Base-by-base conservation (phyloP, 2,888 invertebrate species). In the Encarsia formosa region DNA sequence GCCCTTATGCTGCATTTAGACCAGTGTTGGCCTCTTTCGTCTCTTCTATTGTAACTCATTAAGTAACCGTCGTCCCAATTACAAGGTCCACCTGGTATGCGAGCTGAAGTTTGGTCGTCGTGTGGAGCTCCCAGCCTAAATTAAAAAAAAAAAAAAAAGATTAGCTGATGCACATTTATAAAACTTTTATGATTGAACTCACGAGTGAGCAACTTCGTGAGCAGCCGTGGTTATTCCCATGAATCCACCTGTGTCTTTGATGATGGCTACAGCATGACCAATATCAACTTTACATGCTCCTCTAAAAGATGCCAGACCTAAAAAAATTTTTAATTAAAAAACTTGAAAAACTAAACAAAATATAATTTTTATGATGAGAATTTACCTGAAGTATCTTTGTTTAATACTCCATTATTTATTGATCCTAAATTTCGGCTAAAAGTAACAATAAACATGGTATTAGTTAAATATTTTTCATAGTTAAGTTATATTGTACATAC, bases 151-250 rank as follows among this genome's bases (percentile, higher is more conserved):
- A n/a, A n/a, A n/a, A n/a, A n/a, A n/a, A n/a, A n/a, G n/a, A n/a
- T n/a, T n/a, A n/a, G n/a, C n/a, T n/a, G n/a, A n/a, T n/a, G n/a
- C n/a, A n/a, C n/a, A n/a, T n/a, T n/a, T n/a, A n/a, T n/a, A n/a
- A n/a, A n/a, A n/a, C n/a, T n/a, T n/a, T n/a, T n/a, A n/a, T n/a
- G n/a, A n/a, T 35, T 6, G 5, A 2, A 42, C 39, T 40, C 23
- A 53, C 53, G 29, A 1, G 8, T 53, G 53, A 6, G 35, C 53
- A 20, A 53, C 5, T 37, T 53, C 53, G n/a, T 53, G 53, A 22
- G 53, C 49, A 18, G 49, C 53, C 3, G 49, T 35, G 1, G 19
- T 26, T 20, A 53, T 44, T 2, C 53, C 49, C 11, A 26, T 31
- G 22, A 44, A 53, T 2, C 53, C 53, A 22, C 53, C 53, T 22